Percentiles rank a stretch among this genome's conserved stretches.
Evolutionary conservation across 2,797 vertebrate genomes (phyloP).

Genomic region (Columba guinea): DNA sequence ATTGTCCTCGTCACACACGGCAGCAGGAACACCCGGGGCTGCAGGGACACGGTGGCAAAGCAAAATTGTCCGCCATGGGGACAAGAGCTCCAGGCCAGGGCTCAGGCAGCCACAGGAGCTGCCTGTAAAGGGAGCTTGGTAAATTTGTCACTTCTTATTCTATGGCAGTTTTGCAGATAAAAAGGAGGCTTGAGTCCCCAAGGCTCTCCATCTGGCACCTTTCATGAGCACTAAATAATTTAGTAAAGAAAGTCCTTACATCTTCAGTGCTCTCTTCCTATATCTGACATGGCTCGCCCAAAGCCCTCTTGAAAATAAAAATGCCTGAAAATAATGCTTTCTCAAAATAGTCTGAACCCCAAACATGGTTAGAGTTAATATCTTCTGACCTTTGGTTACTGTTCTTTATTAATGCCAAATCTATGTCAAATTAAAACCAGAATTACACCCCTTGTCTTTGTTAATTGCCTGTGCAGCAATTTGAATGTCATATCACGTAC

Average conservation of each 20-base stretch:
- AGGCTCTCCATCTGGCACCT: slow-evolving; percentile 29
- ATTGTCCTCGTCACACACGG: rapidly evolving
- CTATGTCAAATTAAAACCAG: background rate
- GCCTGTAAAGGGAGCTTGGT: background rate
- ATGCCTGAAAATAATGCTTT: background rate
- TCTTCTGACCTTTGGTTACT: background rate
- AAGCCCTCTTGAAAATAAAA: background rate
- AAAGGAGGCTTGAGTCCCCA: background rate
- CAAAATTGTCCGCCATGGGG: rapidly evolving
- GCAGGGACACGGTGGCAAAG: background rate
- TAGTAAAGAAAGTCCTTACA: background rate
- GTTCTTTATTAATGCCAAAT: background rate
- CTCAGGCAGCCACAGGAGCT: background rate
- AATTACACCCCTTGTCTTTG: background rate
- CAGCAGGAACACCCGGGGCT: background rate
- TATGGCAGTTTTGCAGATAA: background rate
- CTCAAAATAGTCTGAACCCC: background rate
- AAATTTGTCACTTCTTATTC: background rate
- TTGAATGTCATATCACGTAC: background rate
- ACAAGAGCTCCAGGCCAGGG: background rate
- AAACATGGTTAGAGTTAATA: background rate
- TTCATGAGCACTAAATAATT: slow-evolving; percentile 40
- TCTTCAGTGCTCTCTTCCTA: background rate
- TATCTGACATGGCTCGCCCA: background rate
- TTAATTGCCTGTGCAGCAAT: background rate